phyloP scores from a whole-genome alignment of 2,113 vertebrate genomes.

The Condylura cristata region DNA sequence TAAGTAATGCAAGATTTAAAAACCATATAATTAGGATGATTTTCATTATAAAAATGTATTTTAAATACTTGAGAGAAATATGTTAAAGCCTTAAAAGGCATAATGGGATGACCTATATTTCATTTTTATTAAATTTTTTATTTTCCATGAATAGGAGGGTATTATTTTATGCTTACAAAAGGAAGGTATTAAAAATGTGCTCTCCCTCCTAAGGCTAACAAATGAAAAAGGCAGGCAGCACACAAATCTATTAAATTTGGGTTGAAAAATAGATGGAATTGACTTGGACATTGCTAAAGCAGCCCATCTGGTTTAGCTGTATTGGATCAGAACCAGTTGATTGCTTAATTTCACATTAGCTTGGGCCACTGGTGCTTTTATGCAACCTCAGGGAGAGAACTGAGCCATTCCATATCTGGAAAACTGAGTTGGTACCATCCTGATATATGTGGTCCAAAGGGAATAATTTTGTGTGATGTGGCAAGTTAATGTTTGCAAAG shows the following conservation, averaged over 20 bases:
- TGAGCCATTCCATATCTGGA: constrained; percentile 46
- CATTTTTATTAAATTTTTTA: constrained; percentile 32
- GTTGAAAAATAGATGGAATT: constrained; percentile 55
- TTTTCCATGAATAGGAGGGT: constrained; percentile 36
- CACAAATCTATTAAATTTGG: constrained; percentile 56
- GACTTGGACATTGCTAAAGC: constrained; percentile 6
- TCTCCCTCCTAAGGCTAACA: constrained; percentile 19
- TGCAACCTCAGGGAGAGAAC: constrained; percentile 30
- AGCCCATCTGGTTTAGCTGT: constrained; percentile 67
- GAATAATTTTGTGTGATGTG: constrained; percentile 59
- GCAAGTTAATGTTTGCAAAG: constrained; percentile 60
- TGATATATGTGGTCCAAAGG: constrained; percentile 21
- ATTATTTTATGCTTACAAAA: constrained; percentile 40
- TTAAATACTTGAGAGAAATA: constrained; percentile 32
- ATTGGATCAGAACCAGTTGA: constrained; percentile 50
- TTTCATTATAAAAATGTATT: constrained; percentile 43
- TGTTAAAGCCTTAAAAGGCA: background rate
- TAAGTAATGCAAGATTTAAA: constrained; percentile 17
- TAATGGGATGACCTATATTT: constrained; percentile 17
- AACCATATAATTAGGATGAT: background rate
- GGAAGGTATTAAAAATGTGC: background rate
- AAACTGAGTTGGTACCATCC: constrained; percentile 45
- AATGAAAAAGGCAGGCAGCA: constrained; percentile 52
- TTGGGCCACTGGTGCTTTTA: constrained; percentile 49
- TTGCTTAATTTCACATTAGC: constrained; percentile 61